Base-by-base conservation (phyloP, 2,113 vertebrate genomes). In the Hemichromis elongatus region DNA sequence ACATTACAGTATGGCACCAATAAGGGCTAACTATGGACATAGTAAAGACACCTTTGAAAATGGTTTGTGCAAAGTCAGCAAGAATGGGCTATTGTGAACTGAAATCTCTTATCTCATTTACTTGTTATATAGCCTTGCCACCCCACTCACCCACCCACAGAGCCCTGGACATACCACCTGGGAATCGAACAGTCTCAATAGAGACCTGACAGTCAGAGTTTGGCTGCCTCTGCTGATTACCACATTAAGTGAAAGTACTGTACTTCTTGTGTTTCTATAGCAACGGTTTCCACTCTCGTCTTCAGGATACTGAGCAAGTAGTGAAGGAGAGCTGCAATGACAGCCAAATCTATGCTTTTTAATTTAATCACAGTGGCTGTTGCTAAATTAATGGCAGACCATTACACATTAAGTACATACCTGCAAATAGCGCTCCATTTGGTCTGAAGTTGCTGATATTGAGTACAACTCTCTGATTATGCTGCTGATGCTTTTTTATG, bases 181-280 rank as follows among this genome's bases (percentile, higher is more conserved):
- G 77, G 80, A 83, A 68, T 84, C 12, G 10, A 86, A 57, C 33
- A 10, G 40, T 83, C 68, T 93, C 90, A 68, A 28, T 18, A 55
- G 80, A 90, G 82, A 86, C 79, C 81, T 83, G 81, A 83, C 82
- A 88, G 85, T 92, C 82, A 78, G 88, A 86, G 84, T 93, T 92
- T 84, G 83, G 84, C 87, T 91, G 87, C 81, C 45, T 90, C 78
- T 89, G 84, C 89, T 87, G 82, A 90, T 90, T 88, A 84, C 70
- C 84, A 80, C 87, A 90, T 89, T 92, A 81, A 90, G 47, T 81
- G 83, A 92, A 94, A 93, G 73, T 88, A 90, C 88, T 92, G 92
- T 93, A 91, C 80, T 93, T 73, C 88, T 84, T 86, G 90, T 86
- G 95, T 95, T 95, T 92, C 94, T 94, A 95, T 94, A 90, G 94